Percentiles rank a stretch among this genome's conserved stretches.
Evolutionary conservation across 2,888 invertebrate species (phyloP).

Genomic region (Poecilus cupreus): DNA sequence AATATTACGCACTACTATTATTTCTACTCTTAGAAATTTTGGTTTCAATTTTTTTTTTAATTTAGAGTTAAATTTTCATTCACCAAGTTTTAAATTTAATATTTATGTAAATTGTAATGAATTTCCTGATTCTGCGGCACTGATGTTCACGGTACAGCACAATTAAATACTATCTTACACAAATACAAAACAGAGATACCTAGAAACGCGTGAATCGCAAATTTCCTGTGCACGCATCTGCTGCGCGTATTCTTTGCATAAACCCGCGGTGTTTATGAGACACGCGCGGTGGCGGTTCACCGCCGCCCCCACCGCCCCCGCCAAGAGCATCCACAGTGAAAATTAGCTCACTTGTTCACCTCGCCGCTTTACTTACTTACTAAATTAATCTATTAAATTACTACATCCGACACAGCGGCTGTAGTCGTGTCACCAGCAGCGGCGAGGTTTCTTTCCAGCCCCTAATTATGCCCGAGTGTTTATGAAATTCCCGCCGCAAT

Average conservation of each 20-base stretch:
- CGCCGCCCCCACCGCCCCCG: constrained; percentile 12
- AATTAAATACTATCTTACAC: constrained; percentile 60
- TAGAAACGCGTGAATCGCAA: background rate
- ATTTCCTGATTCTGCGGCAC: too few relatives aligned
- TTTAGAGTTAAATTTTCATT: too few relatives aligned
- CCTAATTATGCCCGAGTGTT: constrained; percentile 59
- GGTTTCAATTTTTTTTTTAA: too few relatives aligned
- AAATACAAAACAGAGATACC: background rate
- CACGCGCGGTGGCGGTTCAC: constrained; percentile 23
- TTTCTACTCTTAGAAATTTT: too few relatives aligned
- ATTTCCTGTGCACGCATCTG: constrained; percentile 15
- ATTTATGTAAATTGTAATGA: too few relatives aligned
- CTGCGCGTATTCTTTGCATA: constrained; percentile 34
- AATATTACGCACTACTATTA: too few relatives aligned
- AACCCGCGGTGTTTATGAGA: constrained; percentile 44
- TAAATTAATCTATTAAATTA: constrained; percentile 73
- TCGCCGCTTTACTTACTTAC: constrained; percentile 68
- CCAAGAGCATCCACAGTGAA: constrained; percentile 64
- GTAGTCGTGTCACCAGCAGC: constrained; percentile 52
- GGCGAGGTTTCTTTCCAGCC: constrained; percentile 13
- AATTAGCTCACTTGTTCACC: constrained; percentile 72
- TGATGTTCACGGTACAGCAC: constrained; percentile 63
- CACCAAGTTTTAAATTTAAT: too few relatives aligned
- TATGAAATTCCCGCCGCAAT: constrained; percentile 51
- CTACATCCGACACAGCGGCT: constrained; percentile 60